Evolutionary conservation across 2,888 invertebrate genomes (phyloP).

Genomic region (Julus scandinavius): DNA sequence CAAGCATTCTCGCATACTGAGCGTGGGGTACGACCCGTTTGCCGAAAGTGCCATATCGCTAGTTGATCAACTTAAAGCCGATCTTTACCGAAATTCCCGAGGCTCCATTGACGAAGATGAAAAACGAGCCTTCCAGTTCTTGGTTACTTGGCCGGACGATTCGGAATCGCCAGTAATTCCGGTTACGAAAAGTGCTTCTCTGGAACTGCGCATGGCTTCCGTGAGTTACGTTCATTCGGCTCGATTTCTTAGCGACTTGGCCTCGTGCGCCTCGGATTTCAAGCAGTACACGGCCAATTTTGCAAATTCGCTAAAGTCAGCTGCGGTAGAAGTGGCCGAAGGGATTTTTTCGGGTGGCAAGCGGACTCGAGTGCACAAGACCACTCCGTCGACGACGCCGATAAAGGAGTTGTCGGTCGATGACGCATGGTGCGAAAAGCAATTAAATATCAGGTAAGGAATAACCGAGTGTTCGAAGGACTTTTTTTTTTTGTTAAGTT

Average conservation of each 20-base stretch:
- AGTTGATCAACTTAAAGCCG: constrained; percentile 63
- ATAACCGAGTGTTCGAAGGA: neutral
- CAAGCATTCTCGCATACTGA: constrained; percentile 84
- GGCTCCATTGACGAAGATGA: constrained; percentile 62
- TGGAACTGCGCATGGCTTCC: constrained; percentile 80
- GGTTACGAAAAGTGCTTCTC: constrained; percentile 56
- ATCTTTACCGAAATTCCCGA: constrained; percentile 65
- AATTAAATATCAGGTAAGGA: neutral
- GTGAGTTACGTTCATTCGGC: constrained; percentile 95
- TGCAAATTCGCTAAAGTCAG: constrained; percentile 85
- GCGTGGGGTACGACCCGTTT: constrained; percentile 80
- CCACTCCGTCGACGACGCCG: neutral
- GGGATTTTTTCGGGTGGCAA: constrained; percentile 21
- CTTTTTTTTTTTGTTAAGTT: neutral
- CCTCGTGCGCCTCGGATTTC: constrained; percentile 89
- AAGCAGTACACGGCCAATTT: constrained; percentile 86
- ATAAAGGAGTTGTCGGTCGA: neutral
- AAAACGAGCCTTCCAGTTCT: constrained; percentile 71
- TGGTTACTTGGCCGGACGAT: constrained; percentile 59
- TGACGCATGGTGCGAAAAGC: neutral
- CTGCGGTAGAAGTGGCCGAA: constrained; percentile 93
- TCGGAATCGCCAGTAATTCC: neutral
- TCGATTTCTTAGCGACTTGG: constrained; percentile 83
- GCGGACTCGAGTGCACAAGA: neutral
- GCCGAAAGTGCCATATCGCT: constrained; percentile 63